These are phyloP conservation scores for Solenodon paradoxus DNA, from an alignment of 2,113 vertebrate species.

Conservation along the genomic window DNA sequence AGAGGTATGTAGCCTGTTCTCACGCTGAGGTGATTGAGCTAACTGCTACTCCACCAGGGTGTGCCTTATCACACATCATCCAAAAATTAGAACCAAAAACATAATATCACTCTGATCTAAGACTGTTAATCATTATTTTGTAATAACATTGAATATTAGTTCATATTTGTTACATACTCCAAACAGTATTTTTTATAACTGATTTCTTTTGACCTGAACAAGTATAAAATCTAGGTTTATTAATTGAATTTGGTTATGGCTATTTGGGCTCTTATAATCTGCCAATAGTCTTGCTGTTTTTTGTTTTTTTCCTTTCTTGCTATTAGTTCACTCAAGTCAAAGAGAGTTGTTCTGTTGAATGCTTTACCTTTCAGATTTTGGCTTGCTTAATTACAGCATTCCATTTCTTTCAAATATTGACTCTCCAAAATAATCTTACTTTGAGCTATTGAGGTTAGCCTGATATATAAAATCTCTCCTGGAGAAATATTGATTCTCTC, in stretches of 20 bases:
- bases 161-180: no score
- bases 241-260: neutral
- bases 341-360: neutral
- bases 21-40: no score
- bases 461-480: conserved; percentile 35
- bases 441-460: neutral
- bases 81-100: neutral
- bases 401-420: conserved; percentile 49
- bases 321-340: neutral
- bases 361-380: neutral
- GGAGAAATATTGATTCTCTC: conserved; percentile 52
- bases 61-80: neutral
- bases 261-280: neutral
- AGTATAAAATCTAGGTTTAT: neutral
- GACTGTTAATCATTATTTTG: neutral
- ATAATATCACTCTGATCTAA: neutral
- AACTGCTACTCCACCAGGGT: no score
- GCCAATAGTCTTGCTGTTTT: neutral
- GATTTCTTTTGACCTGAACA: neutral
- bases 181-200: neutral
- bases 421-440: neutral
- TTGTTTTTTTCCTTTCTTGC: neutral
- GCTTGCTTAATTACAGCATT: conserved; percentile 27
- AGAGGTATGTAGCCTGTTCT: no score
- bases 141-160: neutral